phyloP scores from a whole-genome alignment of 2,797 vertebrate genomes.

The Yasuhikotakia modesta region DNA sequence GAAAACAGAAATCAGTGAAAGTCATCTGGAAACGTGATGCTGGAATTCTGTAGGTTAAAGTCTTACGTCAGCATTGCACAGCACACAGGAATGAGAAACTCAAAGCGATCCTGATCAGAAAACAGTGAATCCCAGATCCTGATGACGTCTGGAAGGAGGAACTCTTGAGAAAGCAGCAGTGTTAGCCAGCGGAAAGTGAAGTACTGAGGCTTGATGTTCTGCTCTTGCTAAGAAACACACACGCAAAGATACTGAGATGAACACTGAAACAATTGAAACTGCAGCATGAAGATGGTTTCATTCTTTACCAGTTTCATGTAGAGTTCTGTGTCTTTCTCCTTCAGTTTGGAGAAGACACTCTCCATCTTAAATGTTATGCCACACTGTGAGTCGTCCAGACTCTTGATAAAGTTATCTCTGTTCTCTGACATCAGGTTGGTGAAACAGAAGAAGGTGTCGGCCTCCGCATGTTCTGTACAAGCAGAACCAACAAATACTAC shows the following conservation, averaged over 20 bases:
- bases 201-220: conserved; percentile 98
- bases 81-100: conserved; percentile 95
- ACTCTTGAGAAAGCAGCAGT: conserved; percentile 94
- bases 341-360: conserved; percentile 92
- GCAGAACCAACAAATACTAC: not conserved
- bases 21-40: not conserved
- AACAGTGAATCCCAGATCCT: conserved; percentile 98
- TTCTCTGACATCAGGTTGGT: conserved; percentile 99
- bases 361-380: conserved; percentile 99
- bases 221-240: conserved; percentile 84
- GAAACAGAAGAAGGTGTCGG: conserved; percentile 98
- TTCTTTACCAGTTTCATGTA: conserved; percentile 87
- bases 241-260: not conserved
- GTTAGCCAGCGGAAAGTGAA: conserved; percentile 99
- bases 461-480: conserved; percentile 89
- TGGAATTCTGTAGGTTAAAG: not conserved
- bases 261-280: not conserved
- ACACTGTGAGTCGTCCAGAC: conserved; percentile 95
- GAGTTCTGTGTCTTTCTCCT: conserved; percentile 91
- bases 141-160: conserved; percentile 95
- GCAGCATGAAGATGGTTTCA: not conserved
- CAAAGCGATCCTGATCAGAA: conserved; percentile 89
- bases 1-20: not conserved
- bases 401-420: conserved; percentile 98
- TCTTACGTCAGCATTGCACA: conserved; percentile 93